Conservation (phyloP, 2,888 invertebrate genomes). For the Orthosia incerta region DNA sequence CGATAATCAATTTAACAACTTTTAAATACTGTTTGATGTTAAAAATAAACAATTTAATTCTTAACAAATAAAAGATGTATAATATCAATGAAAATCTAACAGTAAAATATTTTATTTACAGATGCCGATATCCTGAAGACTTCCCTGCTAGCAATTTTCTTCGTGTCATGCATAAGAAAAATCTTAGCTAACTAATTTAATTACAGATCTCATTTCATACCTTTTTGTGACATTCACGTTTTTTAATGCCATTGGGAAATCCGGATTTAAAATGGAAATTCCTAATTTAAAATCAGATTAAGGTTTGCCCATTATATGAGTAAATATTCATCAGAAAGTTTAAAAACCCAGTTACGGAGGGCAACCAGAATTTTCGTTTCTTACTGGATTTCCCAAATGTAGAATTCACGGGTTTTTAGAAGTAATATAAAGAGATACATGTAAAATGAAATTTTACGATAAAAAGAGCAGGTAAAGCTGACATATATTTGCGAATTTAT, state of each 20-base stretch:
- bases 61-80: too few relatives aligned
- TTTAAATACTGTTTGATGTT: too few relatives aligned
- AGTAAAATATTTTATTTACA: constrained; percentile 68
- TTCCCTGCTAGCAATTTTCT: constrained; percentile 79
- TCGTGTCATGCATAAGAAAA: constrained; percentile 82
- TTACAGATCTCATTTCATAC: constrained; percentile 14
- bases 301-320: not conserved
- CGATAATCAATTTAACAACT: too few relatives aligned
- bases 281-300: not conserved
- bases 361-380: not conserved
- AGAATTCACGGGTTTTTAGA: constrained; percentile 57
- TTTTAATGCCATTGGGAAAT: constrained; percentile 39
- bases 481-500: constrained; percentile 45
- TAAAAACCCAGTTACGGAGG: not conserved
- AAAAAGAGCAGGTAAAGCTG: constrained; percentile 33
- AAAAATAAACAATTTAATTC: too few relatives aligned
- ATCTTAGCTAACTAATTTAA: constrained; percentile 70
- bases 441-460: constrained; percentile 62
- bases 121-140: constrained; percentile 85
- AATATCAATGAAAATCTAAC: too few relatives aligned
- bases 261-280: not conserved
- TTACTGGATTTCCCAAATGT: constrained; percentile 34
- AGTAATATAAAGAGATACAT: constrained; percentile 54
- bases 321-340: not conserved
- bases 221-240: constrained; percentile 40